A percentile compares a stretch with the other conserved stretches of the same genome.
Evolutionary conservation across 1,140 invertebrate species (phyloP).

Genomic region (Hesperophylax magnus): DNA sequence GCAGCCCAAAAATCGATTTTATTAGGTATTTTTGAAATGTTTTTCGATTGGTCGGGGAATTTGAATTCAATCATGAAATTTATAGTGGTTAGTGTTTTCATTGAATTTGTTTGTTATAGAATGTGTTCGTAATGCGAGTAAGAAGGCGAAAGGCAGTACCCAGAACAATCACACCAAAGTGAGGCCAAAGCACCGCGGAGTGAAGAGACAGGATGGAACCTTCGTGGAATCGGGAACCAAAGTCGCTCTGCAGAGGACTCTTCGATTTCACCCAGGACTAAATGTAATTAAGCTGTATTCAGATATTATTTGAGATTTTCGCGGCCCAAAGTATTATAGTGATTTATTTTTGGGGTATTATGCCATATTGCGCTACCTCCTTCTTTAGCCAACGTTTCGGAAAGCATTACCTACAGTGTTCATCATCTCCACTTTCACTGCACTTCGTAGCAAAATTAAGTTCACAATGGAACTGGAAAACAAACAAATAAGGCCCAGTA

Average conservation of each 20-base stretch:
- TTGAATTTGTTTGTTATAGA: constrained; percentile 59
- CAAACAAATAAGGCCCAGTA: too few relatives aligned
- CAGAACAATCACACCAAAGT: constrained; percentile 75
- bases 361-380: too few relatives aligned
- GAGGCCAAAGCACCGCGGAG: constrained; percentile 81
- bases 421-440: too few relatives aligned
- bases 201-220: constrained; percentile 78
- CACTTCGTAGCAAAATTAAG: too few relatives aligned
- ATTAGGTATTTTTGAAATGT: background rate
- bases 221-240: constrained; percentile 76
- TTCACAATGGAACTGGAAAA: too few relatives aligned
- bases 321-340: too few relatives aligned
- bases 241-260: constrained; percentile 77
- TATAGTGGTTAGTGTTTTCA: too few relatives aligned
- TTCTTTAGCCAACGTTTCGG: too few relatives aligned
- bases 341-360: too few relatives aligned
- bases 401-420: too few relatives aligned
- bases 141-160: constrained; percentile 78
- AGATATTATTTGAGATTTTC: too few relatives aligned
- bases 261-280: constrained; percentile 85
- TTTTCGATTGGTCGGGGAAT: background rate
- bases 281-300: constrained; percentile 72
- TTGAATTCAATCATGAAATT: too few relatives aligned
- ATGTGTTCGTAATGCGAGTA: constrained; percentile 76
- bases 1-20: background rate